Evolutionary conservation across 2,888 invertebrate species (phyloP).

Genomic region (Ochropleura leucogaster): DNA sequence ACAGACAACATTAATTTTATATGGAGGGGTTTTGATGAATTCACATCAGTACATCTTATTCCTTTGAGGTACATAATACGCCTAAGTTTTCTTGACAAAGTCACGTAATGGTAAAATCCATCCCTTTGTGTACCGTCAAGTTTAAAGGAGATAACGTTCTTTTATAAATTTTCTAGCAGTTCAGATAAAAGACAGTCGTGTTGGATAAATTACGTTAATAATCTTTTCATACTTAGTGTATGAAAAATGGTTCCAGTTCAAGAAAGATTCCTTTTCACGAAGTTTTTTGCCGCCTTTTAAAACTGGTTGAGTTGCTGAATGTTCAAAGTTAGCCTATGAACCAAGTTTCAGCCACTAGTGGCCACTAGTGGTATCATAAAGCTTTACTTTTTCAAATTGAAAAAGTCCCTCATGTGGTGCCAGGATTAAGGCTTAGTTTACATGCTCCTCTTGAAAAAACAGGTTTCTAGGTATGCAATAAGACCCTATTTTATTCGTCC

Average conservation of each 20-base stretch:
- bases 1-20: not conserved
- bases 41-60: not conserved
- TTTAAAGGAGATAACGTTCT: conserved; percentile 1
- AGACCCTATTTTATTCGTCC: not conserved
- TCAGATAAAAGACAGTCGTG: conserved; percentile 18
- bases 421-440: not conserved
- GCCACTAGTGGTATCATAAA: too few relatives aligned
- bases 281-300: not conserved
- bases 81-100: conserved; percentile 13
- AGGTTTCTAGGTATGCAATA: not conserved
- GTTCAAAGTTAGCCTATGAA: not conserved
- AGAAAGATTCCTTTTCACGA: not conserved
- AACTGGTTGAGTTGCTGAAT: not conserved
- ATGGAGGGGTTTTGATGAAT: conserved; percentile 2
- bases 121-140: conserved; percentile 23
- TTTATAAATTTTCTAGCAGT: conserved; percentile 49
- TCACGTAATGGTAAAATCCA: conserved; percentile 8
- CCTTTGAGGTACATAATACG: conserved; percentile 22
- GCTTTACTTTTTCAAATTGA: not conserved
- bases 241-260: not conserved
- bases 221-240: not conserved
- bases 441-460: not conserved
- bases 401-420: not conserved
- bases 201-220: conserved; percentile 2
- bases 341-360: not conserved